Conservation (phyloP, 2,888 invertebrate genomes). For the Lacanobia wlatinum region DNA sequence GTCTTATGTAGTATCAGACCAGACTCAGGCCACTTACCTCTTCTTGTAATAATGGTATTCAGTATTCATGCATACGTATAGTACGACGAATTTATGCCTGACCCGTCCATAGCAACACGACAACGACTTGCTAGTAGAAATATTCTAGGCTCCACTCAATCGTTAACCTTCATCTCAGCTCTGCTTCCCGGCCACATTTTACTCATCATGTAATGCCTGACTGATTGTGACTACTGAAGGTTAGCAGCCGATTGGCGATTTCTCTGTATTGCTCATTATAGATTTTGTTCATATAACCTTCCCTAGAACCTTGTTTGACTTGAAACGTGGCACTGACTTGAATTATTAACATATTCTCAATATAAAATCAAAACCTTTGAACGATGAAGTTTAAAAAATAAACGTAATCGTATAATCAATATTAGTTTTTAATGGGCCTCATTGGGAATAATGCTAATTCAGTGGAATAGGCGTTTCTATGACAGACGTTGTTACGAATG, state of each 20-base stretch:
- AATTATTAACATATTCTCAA: conserved; percentile 62
- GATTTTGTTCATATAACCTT: conserved; percentile 65
- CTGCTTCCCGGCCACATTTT: conserved; percentile 55
- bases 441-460: conserved; percentile 51
- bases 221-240: conserved; percentile 65
- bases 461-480: conserved; percentile 61
- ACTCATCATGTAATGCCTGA: conserved; percentile 62
- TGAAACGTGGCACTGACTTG: conserved; percentile 61
- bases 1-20: conserved; percentile 49
- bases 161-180: conserved; percentile 51
- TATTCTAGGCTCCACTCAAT: conserved; percentile 40
- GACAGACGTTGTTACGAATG: conserved; percentile 65
- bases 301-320: conserved; percentile 66
- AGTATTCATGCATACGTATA: conserved; percentile 25
- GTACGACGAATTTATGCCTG: conserved; percentile 32
- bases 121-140: conserved; percentile 10
- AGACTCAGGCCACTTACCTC: conserved; percentile 63
- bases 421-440: conserved; percentile 20
- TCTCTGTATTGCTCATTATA: conserved; percentile 58
- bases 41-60: conserved; percentile 38
- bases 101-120: conserved; percentile 32
- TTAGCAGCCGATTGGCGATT: conserved; percentile 56
- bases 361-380: conserved; percentile 31
- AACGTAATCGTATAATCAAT: conserved; percentile 20
- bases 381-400: conserved; percentile 8